These are phyloP conservation scores for Margarornis squamiger DNA, from an alignment of 2,797 vertebrate genomes.

Conservation along the genomic window DNA sequence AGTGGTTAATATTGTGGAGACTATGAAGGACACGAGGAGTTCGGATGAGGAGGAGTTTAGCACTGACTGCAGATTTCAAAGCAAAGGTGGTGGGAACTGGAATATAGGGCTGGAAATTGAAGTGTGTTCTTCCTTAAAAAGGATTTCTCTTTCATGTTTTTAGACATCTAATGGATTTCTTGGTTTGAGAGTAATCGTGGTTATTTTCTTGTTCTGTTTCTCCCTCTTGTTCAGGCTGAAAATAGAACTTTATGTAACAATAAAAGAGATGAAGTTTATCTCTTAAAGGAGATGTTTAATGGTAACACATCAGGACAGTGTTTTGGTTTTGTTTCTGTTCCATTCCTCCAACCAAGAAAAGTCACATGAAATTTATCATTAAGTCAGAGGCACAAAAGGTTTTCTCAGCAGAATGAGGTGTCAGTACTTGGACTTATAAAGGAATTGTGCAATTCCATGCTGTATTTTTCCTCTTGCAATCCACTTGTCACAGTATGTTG, in stretches of 20 bases:
- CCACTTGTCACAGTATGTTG: background rate
- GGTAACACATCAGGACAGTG: background rate
- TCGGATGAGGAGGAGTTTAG: background rate
- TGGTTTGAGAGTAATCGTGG: background rate
- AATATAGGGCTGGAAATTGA: background rate
- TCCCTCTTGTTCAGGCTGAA: background rate
- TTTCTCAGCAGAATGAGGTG: background rate
- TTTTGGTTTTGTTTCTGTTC: conserved; percentile 18
- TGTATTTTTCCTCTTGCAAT: background rate
- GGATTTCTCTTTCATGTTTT: background rate
- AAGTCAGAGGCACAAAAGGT: background rate
- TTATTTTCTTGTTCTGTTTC: conserved; percentile 17
- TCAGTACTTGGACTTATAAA: background rate
- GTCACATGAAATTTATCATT: background rate
- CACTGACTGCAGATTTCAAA: background rate
- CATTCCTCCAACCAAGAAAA: background rate
- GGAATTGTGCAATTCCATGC: background rate
- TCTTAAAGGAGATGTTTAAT: background rate
- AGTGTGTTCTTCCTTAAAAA: background rate
- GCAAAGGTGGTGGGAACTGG: background rate
- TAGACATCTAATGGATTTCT: background rate
- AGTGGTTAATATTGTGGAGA: background rate
- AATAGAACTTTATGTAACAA: conserved; percentile 29
- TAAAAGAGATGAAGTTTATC: background rate
- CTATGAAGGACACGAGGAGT: background rate